phyloP scores from a whole-genome alignment of 2,113 vertebrate genomes.

The Eclectus roratus region DNA sequence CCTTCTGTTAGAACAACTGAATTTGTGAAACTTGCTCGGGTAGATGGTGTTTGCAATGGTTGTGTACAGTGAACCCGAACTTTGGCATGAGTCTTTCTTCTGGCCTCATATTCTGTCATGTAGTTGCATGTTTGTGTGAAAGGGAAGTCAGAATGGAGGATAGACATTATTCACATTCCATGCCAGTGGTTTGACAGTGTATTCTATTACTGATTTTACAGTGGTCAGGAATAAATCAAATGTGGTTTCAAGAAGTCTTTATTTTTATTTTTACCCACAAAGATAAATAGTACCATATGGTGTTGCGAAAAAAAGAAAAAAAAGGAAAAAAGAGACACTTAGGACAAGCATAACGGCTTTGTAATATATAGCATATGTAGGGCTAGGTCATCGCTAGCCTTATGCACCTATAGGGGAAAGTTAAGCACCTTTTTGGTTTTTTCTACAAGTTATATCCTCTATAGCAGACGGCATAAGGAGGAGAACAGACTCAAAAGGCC shows the following conservation, averaged over 20 bases:
- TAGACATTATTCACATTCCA: slow-evolving; percentile 45
- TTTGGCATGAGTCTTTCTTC: not conserved
- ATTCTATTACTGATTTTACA: slow-evolving; percentile 64
- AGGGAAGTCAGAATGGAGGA: not conserved
- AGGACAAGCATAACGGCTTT: slow-evolving; percentile 10
- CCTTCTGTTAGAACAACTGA: not conserved
- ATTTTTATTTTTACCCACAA: slow-evolving; percentile 60
- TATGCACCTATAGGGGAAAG: slow-evolving; percentile 6
- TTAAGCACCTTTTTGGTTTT: slow-evolving; percentile 13
- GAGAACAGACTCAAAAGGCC: not conserved
- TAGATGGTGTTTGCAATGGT: not conserved
- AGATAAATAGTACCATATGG: slow-evolving; percentile 57
- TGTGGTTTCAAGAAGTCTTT: slow-evolving; percentile 59
- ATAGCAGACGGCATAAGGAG: not conserved
- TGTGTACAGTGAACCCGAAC: not conserved
- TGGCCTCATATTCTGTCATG: not conserved
- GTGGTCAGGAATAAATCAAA: slow-evolving; percentile 60
- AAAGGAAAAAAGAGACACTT: not conserved
- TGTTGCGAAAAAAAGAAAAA: not conserved
- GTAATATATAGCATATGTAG: slow-evolving; percentile 50
- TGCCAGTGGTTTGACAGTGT: slow-evolving; percentile 62
- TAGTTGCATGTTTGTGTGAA: not conserved
- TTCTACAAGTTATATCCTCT: not conserved
- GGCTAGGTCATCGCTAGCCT: not conserved
- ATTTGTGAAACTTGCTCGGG: not conserved